Evolutionary conservation across 2,797 vertebrate species (phyloP).

Genomic region (Epinephelus coioides): DNA sequence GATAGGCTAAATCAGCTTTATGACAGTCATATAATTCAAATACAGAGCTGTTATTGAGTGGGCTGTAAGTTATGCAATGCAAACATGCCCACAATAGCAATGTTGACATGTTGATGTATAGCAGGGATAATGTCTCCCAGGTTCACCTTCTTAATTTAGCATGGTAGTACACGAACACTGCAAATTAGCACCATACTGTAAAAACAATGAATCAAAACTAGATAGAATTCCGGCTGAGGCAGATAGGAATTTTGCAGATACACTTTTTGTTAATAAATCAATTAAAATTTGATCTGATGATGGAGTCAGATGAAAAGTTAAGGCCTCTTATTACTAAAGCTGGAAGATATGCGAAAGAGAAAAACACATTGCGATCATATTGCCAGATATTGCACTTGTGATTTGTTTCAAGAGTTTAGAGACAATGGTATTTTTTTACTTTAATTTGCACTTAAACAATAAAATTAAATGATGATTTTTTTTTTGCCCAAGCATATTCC

Average conservation of each 20-base stretch:
- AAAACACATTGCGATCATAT: too few relatives aligned
- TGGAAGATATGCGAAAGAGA: too few relatives aligned
- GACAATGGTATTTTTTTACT: too few relatives aligned
- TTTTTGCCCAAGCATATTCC: too few relatives aligned
- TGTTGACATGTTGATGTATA: conserved; percentile 4
- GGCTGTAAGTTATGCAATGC: background rate
- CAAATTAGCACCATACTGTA: background rate
- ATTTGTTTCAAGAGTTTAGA: too few relatives aligned
- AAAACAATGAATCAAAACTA: background rate
- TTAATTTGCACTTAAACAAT: too few relatives aligned
- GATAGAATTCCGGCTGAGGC: background rate
- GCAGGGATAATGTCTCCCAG: background rate
- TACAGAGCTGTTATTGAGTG: conserved; percentile 18
- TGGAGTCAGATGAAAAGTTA: conserved; percentile 12
- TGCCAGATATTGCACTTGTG: too few relatives aligned
- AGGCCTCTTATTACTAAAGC: too few relatives aligned
- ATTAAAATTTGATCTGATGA: conserved; percentile 7
- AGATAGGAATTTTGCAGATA: background rate
- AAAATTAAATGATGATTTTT: too few relatives aligned
- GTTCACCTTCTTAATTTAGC: background rate
- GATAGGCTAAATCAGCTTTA: conserved; percentile 21
- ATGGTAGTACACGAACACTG: background rate
- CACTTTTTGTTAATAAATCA: background rate
- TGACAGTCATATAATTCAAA: conserved; percentile 8
- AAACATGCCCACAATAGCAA: conserved; percentile 4